Percentiles rank a stretch among this genome's conserved stretches.
phyloP scores from a whole-genome alignment of 2,797 vertebrate species.

The Gouania willdenowi region DNA sequence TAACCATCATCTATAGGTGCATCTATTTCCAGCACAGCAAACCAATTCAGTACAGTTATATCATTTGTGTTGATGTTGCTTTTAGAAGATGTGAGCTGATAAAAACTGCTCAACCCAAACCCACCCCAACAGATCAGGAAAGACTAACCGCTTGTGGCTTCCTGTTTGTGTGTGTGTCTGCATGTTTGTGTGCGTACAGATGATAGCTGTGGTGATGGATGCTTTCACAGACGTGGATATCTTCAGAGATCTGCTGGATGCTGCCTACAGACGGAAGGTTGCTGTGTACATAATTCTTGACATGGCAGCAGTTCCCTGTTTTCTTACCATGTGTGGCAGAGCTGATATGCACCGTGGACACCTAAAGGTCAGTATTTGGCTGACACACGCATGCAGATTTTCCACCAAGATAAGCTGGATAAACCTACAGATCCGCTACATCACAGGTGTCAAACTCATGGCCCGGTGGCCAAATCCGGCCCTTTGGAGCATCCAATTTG shows the following conservation, averaged over 20 bases:
- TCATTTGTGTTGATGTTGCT: not conserved
- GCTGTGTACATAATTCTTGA: constrained; percentile 94
- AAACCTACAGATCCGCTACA: too few relatives aligned
- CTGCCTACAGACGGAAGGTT: constrained; percentile 84
- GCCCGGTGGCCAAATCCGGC: too few relatives aligned
- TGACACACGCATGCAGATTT: not conserved
- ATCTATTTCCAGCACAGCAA: not conserved
- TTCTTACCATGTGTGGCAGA: constrained; percentile 92
- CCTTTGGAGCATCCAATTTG: too few relatives aligned
- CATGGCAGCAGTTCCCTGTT: constrained; percentile 80
- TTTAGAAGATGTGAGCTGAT: constrained; percentile 5
- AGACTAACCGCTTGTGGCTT: constrained; percentile 30
- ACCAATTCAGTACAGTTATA: not conserved
- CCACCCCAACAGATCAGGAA: constrained; percentile 33
- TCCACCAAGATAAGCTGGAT: constrained; percentile 5
- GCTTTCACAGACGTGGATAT: constrained; percentile 96
- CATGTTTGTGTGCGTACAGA: constrained; percentile 63
- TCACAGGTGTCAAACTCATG: too few relatives aligned
- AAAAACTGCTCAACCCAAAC: constrained; percentile 10
- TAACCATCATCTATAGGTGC: too few relatives aligned
- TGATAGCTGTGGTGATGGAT: constrained; percentile 95
- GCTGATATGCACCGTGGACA: constrained; percentile 92
- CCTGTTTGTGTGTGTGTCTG: constrained; percentile 15
- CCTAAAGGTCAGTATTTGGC: constrained; percentile 79
- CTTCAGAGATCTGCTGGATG: constrained; percentile 92